A percentile compares a stretch with the other conserved stretches of the same genome.
These are phyloP conservation scores for Istiophorus platypterus DNA, from an alignment of 2,113 vertebrate genomes.

Conservation along the genomic window DNA sequence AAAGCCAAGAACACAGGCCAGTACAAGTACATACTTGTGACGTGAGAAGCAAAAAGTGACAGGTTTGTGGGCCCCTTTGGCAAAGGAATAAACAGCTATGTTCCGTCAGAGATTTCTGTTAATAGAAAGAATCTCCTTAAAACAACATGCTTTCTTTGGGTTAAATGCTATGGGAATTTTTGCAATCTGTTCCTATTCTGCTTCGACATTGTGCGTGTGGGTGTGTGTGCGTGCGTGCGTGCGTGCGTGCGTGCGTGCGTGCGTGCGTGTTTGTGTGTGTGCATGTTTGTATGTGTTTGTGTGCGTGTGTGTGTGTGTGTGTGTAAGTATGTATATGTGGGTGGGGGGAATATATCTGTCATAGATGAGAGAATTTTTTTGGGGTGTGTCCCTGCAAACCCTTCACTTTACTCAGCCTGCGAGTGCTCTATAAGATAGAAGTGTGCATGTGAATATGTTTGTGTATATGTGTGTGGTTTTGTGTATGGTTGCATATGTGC, in stretches of 20 bases:
- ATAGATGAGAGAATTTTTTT: conserved; percentile 42
- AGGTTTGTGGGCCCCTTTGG: conserved; percentile 66
- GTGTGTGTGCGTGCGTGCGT: neutral
- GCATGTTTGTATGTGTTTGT: neutral
- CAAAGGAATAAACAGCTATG: conserved; percentile 60
- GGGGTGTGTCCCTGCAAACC: conserved; percentile 64
- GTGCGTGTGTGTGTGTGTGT: neutral
- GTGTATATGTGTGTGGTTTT: neutral
- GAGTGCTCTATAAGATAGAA: conserved; percentile 13
- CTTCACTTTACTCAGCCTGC: conserved; percentile 34
- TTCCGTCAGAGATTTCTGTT: conserved; percentile 66
- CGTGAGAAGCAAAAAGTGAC: conserved; percentile 57
- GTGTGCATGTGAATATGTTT: conserved; percentile 1
- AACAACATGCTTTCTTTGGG: conserved; percentile 44
- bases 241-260: neutral
- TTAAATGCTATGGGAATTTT: conserved; percentile 64
- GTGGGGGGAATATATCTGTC: conserved; percentile 5
- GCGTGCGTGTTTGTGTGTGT: neutral
- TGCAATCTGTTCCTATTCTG: conserved; percentile 77
- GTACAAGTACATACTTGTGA: conserved; percentile 33
- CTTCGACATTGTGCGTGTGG: conserved; percentile 53
- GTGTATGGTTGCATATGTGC: neutral
- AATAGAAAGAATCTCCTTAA: conserved; percentile 57
- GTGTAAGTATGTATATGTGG: neutral
- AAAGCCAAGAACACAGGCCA: conserved; percentile 41